Conservation (phyloP, 2,113 vertebrate genomes). For the Lates calcarifer region DNA sequence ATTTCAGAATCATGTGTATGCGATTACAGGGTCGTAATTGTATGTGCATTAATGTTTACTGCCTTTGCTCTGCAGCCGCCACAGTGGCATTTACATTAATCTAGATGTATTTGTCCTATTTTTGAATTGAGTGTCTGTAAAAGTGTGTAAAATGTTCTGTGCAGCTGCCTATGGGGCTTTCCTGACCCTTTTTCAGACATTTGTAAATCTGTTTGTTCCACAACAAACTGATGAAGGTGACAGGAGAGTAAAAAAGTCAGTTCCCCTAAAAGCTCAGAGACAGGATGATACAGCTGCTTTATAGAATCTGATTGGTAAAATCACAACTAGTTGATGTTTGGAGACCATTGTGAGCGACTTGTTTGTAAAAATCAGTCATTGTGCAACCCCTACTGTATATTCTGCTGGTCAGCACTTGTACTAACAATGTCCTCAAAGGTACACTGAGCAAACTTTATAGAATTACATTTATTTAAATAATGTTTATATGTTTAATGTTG, state of each 20-base stretch:
- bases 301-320: background rate
- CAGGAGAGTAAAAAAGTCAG: too few relatives aligned
- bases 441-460: conserved; percentile 66
- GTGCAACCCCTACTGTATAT: conserved; percentile 66
- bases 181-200: background rate
- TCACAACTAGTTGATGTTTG: conserved; percentile 35
- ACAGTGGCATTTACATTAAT: too few relatives aligned
- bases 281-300: background rate
- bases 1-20: background rate
- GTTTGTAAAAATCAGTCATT: background rate
- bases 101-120: too few relatives aligned
- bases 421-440: conserved; percentile 71
- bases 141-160: background rate
- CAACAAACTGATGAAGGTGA: background rate
- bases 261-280: background rate
- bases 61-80: too few relatives aligned
- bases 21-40: background rate
- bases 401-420: conserved; percentile 52
- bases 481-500: conserved; percentile 5
- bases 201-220: background rate
- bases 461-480: background rate
- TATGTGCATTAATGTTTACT: background rate
- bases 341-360: conserved; percentile 24
- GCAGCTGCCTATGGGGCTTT: background rate
- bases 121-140: too few relatives aligned